Base-by-base conservation (phyloP, 2,113 vertebrate genomes). In the Hiodon tergisus region DNA sequence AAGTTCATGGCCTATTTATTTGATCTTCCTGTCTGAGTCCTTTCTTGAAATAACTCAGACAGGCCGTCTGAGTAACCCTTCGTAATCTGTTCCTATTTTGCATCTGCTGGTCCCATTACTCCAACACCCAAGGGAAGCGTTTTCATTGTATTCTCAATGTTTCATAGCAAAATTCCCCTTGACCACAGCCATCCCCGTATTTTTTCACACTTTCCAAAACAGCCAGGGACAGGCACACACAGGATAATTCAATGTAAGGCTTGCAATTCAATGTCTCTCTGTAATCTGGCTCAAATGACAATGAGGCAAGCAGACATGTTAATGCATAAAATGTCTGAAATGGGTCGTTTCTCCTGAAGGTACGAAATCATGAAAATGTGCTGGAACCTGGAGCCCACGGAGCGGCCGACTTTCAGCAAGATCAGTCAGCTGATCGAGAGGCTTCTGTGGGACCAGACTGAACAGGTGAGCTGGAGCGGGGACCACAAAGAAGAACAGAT, bases 331-430 rank as follows among this genome's bases (percentile, higher is more conserved):
- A 65, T 14, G 9, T 52, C 31, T 48, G 52, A 74, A 3, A 16
- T 14, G 61, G 17, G 58, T 53, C n/a, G 14, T 55, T 77, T 2
- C 16, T 65, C 17, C 67, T 75, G 66, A 85, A 98, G 96, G 84
- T 99, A 98, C 57, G 81, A 71, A 52, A 90, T 99, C 81, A 98
- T 99, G 97, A 94, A 93, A 78, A 93, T 92, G 0, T 99, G 97
- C 84, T 99, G 97, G 97, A 91, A 90, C 78, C 86, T 98, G 87
- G 93, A 96, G 80, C 93, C 96, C 0, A 96, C 94, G 0, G 80
- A 71, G 14, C 91, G 97, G 59, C 97, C 96, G 0, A 96, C 92
- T 1, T 98, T 99, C 3, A 89, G 87, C 78, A 93, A 96, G 87
- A 96, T 99, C 67, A 65, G 84, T 54, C 89, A 88, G 78, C 88